Evolutionary conservation across 2,888 invertebrate species (phyloP), one percentile per base, ranked within the genome.

Genomic region (Yponomeuta plumbellus): DNA sequence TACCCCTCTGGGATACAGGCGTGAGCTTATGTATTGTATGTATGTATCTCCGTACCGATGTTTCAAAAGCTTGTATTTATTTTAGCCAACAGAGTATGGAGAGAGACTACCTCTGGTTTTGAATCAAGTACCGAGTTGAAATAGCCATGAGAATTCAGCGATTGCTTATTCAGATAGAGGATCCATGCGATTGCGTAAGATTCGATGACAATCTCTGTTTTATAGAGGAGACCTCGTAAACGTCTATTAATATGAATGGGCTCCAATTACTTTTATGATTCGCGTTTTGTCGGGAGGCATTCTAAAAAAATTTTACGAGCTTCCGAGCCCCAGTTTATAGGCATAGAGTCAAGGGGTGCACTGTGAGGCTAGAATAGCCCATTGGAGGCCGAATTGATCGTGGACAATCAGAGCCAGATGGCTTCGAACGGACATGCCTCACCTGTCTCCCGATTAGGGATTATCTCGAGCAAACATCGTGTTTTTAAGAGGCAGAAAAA

Each of bases 211-310:
- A 90, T 91, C 90, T 88, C 88, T 81, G 86, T 89, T 91, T 91
- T 91, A 91, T 89, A 85, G 85, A 75, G 74, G 79, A 84, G 83
- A 80, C 78, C 80, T 90, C 89, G 87, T 92, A 91, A 92, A 91
- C 81, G 91, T 91, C 91, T 90, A 90, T 91, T 92, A 91, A 91
- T 91, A 91, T 90, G 91, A 92, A 92, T 92, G 86, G 89, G 83
- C 82, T 83, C 86, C 91, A 92, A 92, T 92, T 92, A 92, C 85
- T 86, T 92, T 92, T 92, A 92, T 83, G 88, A 86, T 86, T 85
- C 82, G 88, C 88, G 83, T 91, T 91, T 90, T 90, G 89, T 89
- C 77, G 80, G 80, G 83, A 86, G 85, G 80, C 73, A 83, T 77
- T 83, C 84, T 86, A 82, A 88, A 90, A 83, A 89, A 91, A 86